phyloP scores from a whole-genome alignment of 2,113 vertebrate genomes.

The Calcarius ornatus region DNA sequence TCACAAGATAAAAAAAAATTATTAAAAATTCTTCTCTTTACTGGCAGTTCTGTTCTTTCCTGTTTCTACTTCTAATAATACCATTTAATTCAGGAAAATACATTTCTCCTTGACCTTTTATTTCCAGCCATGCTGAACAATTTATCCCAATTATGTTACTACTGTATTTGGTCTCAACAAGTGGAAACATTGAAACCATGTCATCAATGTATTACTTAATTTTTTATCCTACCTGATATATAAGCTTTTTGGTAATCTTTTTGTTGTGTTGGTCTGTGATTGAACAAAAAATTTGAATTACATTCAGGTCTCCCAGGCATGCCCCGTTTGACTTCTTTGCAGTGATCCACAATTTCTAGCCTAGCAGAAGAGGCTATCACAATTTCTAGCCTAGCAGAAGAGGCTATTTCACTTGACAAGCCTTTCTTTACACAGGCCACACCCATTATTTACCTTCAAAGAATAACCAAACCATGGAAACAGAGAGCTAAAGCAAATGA shows the following conservation, averaged over 20 bases:
- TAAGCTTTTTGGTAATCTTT: background rate
- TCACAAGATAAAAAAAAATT: background rate
- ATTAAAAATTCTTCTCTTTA: background rate
- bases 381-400: too few species aligned
- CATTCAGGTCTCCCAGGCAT: background rate
- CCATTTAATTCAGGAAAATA: background rate
- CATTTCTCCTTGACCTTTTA: slow-evolving; percentile 26
- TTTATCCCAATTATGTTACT: background rate
- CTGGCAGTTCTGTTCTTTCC: background rate
- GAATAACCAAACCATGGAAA: background rate
- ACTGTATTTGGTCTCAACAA: background rate
- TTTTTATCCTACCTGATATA: background rate
- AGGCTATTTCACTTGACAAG: background rate
- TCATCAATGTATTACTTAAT: background rate
- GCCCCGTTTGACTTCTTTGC: background rate
- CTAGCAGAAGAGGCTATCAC: too few species aligned
- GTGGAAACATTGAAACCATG: background rate
- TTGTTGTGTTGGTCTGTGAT: background rate
- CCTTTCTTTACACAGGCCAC: background rate
- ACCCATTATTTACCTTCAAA: background rate
- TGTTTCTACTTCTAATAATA: background rate
- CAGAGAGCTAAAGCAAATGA: background rate
- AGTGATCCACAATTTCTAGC: background rate
- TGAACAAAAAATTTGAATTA: background rate
- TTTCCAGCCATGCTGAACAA: background rate